Base-by-base conservation (phyloP, 2,113 vertebrate species). In the Ochotona princeps region DNA sequence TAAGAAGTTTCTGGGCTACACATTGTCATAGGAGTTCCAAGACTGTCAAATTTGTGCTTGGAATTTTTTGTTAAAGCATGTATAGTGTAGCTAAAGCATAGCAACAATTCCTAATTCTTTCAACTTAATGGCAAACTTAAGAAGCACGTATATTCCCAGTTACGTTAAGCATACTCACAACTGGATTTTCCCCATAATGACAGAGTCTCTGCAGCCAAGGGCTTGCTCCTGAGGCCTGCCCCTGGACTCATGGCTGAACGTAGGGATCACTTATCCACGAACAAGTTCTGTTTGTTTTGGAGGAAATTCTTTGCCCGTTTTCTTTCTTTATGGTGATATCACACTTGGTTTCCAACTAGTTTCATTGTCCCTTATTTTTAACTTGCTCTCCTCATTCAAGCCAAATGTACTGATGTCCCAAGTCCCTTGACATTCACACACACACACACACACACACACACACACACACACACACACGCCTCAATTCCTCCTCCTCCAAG, bases 401-500 rank as follows among this genome's bases (percentile, higher is more conserved):
- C 49, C 72, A 81, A 57, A 25, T 65, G 26, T 73, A 81, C 49
- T 70, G 84, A 89, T 82, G 32, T 8, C 51, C 54, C 26, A 91
- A 89, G 91, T 94, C 30, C 49, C 81, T 94, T 86, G 61, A 84
- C 95, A 93, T 93, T 76, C 44, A 21, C 51, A 82, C 26, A 61
- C 87, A 70, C 89, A 94, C 94, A 94, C 95, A 73, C 82, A 57
- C 28, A 44, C 38, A 44, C 38, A 44, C 38, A 84, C 95, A 93
- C 92, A 84, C 95, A 93, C 92, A 82, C 26, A 61, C 87, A 70
- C 89, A 94, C 94, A 93, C 95, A 73, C 82, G 57, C 28, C 66
- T 94, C 69, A 35, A 1, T 84, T 94, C 51, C 95, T 72, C 66
- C 60, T 89, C 63, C 38, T 74, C 44, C 88, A 69, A 74, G 60